phyloP scores from a whole-genome alignment of 2,113 vertebrate genomes.

The Microtus oregoni region DNA sequence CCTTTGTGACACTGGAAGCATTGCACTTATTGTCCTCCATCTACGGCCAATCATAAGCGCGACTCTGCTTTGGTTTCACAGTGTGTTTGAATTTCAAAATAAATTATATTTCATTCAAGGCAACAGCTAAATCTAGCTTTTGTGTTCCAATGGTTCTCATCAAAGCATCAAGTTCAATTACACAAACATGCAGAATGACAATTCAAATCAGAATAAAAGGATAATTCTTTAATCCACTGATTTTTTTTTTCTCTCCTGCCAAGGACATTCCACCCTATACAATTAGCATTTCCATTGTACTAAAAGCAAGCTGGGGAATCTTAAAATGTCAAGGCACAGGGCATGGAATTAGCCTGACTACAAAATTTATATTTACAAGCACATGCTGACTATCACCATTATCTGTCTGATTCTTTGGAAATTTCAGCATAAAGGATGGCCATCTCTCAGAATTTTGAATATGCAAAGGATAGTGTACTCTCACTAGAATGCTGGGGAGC shows the following conservation, averaged over 20 bases:
- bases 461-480: neutral
- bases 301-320: neutral
- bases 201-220: constrained; percentile 61
- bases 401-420: constrained; percentile 43
- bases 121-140: constrained; percentile 40
- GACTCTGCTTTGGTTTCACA: constrained; percentile 41
- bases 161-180: constrained; percentile 68
- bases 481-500: neutral
- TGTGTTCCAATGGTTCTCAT: constrained; percentile 56
- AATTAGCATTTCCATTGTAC: constrained; percentile 29
- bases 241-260: constrained; percentile 28
- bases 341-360: neutral
- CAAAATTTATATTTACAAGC: neutral
- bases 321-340: neutral
- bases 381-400: neutral
- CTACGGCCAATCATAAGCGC: constrained; percentile 12
- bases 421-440: neutral
- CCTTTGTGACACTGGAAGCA: constrained; percentile 17
- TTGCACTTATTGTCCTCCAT: neutral
- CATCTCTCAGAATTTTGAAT: constrained; percentile 15
- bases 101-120: constrained; percentile 65
- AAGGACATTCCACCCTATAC: neutral
- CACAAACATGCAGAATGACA: constrained; percentile 48
- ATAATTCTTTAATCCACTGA: constrained; percentile 58
- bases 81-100: constrained; percentile 55